phyloP scores from a whole-genome alignment of 2,888 invertebrate species.

The Dasysyrphus albostriatus region DNA sequence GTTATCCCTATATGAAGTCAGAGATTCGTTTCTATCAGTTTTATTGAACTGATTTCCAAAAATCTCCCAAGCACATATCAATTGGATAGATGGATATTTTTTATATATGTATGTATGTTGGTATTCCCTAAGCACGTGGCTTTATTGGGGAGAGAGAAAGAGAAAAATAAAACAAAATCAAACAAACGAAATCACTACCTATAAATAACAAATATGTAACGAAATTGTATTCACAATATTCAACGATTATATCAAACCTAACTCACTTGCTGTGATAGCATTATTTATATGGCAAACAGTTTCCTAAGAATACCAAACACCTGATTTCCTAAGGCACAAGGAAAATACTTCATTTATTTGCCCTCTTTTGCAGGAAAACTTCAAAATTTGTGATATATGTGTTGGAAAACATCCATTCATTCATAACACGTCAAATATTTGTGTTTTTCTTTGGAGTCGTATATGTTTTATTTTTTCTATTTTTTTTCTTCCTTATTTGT shows the following conservation, averaged over 20 bases:
- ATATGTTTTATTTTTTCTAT: background rate
- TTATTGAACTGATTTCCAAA: background rate
- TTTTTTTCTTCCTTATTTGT: background rate
- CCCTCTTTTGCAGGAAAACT: constrained; percentile 47
- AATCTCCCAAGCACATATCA: background rate
- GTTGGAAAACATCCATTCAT: constrained; percentile 66
- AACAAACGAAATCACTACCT: constrained; percentile 38
- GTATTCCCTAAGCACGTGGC: constrained; percentile 27
- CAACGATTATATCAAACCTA: constrained; percentile 47
- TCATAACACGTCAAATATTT: constrained; percentile 69
- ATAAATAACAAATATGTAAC: constrained; percentile 45
- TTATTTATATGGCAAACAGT: constrained; percentile 50
- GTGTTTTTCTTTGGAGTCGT: constrained; percentile 38
- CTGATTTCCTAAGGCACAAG: constrained; percentile 52
- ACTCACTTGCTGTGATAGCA: constrained; percentile 35
- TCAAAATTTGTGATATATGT: constrained; percentile 63
- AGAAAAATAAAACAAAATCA: constrained; percentile 7
- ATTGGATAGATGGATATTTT: background rate
- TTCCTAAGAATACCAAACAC: constrained; percentile 52
- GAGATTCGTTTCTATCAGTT: background rate
- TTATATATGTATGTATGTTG: too few species aligned
- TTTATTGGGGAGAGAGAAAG: background rate
- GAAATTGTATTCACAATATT: constrained; percentile 27
- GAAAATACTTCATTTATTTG: constrained; percentile 48
- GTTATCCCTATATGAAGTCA: background rate